Evolutionary conservation across 2,113 vertebrate species (phyloP), one percentile per base, ranked within the genome.

Genomic region (Rana temporaria): DNA sequence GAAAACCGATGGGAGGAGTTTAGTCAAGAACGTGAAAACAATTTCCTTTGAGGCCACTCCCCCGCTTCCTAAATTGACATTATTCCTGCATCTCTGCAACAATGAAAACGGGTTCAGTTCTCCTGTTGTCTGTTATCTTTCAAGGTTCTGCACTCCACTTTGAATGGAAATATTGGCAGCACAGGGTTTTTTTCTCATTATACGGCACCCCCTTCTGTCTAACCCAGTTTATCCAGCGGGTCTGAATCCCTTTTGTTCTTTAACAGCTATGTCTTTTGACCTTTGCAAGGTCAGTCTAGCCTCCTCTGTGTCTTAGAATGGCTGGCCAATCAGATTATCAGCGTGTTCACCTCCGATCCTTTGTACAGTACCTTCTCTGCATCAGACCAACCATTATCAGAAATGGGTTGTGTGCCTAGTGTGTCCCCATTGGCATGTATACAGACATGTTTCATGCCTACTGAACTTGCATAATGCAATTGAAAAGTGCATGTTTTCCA

Each of bases 1-100:
- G 93, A 97, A 92, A 97, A 91, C 93, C 96, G 96, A 82, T 98
- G 97, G 96, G 94, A 95, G 62, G 96, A 98, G 89, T 97, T 98
- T 90, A 97, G 95, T 92, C 95, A 96, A 87, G 92, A 94, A 88
- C 96, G 90, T 87, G 55, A 79, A 68, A 89, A 90, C 83, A 94
- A 85, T 60, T 42, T 81, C 64, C 89, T 90, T 63, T 93, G 90
- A 12, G 12, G 83, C 30, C 84, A 78, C 42, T 79, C 55, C 22
- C 5, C 26, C 15, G 9, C 3, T 57, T 16, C n/a, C 7, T n/a
- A 20, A 30, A 38, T 20, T 11, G 18, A 66, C 74, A 63, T 67
- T 65, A 30, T 64, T 62, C 55, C 60, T 52, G 42, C 42, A 75
- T 84, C 65, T 55, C 67, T 53, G 20, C 48, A 59, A 66, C 62